Conservation (phyloP, 2,113 vertebrate species). For the Pycnonotus jocosus region DNA sequence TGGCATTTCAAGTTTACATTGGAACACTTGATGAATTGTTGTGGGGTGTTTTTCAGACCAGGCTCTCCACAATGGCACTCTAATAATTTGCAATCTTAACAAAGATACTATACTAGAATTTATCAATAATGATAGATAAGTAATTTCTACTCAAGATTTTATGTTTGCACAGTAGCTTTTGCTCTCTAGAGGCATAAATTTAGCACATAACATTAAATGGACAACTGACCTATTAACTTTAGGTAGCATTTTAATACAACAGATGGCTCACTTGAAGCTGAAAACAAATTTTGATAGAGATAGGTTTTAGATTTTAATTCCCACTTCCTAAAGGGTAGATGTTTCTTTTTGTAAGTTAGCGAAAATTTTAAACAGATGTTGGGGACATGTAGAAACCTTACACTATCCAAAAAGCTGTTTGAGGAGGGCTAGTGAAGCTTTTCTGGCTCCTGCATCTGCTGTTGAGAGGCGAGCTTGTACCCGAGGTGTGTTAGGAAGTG, state of each 20-base stretch:
- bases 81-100: conserved; percentile 24
- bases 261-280: neutral
- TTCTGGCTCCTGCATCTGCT: neutral
- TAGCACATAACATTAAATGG: neutral
- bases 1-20: neutral
- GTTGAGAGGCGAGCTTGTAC: neutral
- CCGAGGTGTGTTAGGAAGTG: neutral
- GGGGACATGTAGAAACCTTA: neutral
- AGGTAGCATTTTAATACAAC: conserved; percentile 20
- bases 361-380: neutral
- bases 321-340: neutral
- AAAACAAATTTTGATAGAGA: neutral
- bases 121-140: neutral
- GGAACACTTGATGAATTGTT: neutral
- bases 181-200: neutral
- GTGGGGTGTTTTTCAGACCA: neutral
- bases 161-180: neutral
- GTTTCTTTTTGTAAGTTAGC: neutral
- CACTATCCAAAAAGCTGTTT: neutral
- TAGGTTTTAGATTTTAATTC: neutral
- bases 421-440: neutral
- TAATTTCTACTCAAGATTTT: neutral
- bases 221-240: neutral
- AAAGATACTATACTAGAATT: neutral
- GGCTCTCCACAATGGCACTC: neutral